Base-by-base conservation (phyloP, 1,140 invertebrate species). In the Halictus rubicundus region DNA sequence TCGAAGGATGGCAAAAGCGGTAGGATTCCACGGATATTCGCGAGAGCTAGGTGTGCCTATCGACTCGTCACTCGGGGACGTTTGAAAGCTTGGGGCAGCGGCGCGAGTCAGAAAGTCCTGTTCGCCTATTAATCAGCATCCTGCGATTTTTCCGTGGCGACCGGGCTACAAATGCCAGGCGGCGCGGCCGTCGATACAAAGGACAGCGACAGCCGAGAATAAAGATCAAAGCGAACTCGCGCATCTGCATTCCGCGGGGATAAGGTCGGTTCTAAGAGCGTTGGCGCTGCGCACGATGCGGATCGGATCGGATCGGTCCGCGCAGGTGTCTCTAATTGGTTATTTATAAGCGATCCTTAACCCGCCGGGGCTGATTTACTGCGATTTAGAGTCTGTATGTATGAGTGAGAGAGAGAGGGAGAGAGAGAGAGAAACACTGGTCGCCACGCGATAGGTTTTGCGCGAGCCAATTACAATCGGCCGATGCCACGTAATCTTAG, bases 311-410 rank as follows among this genome's bases (percentile, higher is more conserved):
- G 49, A 52, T 19, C 49, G 14, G 54, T 21, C 8, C 69, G 46
- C 76, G 84, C 86, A 87, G 86, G 86, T 87, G 86, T 87, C 77
- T 87, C 86, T 87, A 87, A 87, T 87, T 87, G 86, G 83, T 87
- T 87, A 87, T 87, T 87, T 87, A 87, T 87, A 87, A 87, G 79
- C 86, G 78, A 87, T 87, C 81, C 85, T 85, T 82, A 83, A 85
- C 76, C 83, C 80, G 83, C 1, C 73, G 72, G 32, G 32, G 32
- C 77, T 87, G 86, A 87, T 87, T 87, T 87, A 87, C 79, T 74
- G 81, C 85, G 81, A 80, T 85, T 86, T 32, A 32, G 32, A 78
- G 71, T 66, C 4, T 42, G 42, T 10, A 7, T 8, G 42, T 12
- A 46, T 27, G 57, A n/a, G 42, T 10, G 42, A 46, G 8, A 46